Base-by-base conservation (phyloP, 2,797 vertebrate species). In the Tapera naevia region DNA sequence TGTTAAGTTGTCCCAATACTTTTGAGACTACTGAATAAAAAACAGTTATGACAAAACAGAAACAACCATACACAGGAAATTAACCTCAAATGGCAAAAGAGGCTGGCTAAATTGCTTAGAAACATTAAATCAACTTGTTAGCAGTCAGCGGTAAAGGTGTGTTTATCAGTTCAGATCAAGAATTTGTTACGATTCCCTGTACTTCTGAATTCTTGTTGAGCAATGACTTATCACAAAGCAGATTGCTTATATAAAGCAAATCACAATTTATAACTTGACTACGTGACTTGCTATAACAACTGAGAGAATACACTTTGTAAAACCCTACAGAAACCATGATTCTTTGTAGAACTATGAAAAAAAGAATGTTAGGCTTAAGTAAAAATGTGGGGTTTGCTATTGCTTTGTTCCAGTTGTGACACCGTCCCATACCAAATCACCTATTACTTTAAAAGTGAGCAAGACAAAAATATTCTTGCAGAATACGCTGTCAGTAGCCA, bases 371-470 rank as follows among this genome's bases (percentile, higher is more conserved):
- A 39, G 16, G 17, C 17, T 79, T 65, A 33, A 41, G 12, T 6
- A 65, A 85, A 91, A 91, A 30, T 0, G 0, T 6, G 5, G 9
- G 0, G 0, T 37, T 58, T 80, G 58, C 57, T 51, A 33, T 8
- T 57, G 54, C 9, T 89, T 83, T 66, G 48, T 30, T 74, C 25
- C 67, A 69, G 12, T 7, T 54, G 35, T 35, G 51, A 85, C 86
- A 60, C 28, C 30, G 39, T 58, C 69, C 22, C 35, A 51, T 13
- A 61, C 5, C 1, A 0, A 85, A 91, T 19, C 6, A 1, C 4
- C 0, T 9, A 66, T 30, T 67, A 71, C 27, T 89, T 78, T 33
- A 35, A 56, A 84, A 92, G 32, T 8, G 19, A 79, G 54, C 12
- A 58, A 70, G 64, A 71, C 19, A 32, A 66, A 71, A 86, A 74